phyloP scores from a whole-genome alignment of 2,113 vertebrate species.

The Micronycteris hirsuta region DNA sequence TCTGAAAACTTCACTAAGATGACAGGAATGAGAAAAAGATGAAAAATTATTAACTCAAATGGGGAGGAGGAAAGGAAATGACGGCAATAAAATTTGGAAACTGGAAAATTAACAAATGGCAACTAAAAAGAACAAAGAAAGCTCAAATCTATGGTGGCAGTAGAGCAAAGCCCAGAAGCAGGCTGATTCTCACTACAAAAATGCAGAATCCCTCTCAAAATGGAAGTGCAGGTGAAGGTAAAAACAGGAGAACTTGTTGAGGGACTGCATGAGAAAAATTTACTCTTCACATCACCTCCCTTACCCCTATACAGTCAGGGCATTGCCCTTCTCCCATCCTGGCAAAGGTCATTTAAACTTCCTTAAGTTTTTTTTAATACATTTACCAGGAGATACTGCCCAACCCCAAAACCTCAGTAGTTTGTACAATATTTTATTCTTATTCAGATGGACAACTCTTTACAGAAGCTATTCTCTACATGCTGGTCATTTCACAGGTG shows the following conservation, averaged over 20 bases:
- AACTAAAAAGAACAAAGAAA: background rate
- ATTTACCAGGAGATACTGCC: background rate
- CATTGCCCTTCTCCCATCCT: background rate
- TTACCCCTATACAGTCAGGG: background rate
- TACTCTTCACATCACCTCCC: background rate
- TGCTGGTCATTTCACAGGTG: background rate
- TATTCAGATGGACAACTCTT: background rate
- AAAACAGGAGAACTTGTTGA: background rate
- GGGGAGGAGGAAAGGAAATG: background rate
- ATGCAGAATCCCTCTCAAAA: background rate
- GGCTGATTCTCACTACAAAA: background rate
- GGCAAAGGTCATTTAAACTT: background rate
- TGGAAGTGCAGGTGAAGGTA: background rate
- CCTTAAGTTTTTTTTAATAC: background rate
- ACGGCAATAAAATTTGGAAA: background rate
- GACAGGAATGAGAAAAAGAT: background rate
- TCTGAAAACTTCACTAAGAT: background rate
- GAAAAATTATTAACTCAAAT: background rate
- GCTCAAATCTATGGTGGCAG: background rate
- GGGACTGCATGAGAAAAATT: background rate
- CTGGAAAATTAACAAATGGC: background rate
- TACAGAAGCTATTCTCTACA: background rate
- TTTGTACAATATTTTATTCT: background rate
- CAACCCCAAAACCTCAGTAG: background rate
- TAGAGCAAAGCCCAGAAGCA: background rate